Evolutionary conservation across 2,797 vertebrate genomes (phyloP).

Genomic region (Knipowitschia caucasica): DNA sequence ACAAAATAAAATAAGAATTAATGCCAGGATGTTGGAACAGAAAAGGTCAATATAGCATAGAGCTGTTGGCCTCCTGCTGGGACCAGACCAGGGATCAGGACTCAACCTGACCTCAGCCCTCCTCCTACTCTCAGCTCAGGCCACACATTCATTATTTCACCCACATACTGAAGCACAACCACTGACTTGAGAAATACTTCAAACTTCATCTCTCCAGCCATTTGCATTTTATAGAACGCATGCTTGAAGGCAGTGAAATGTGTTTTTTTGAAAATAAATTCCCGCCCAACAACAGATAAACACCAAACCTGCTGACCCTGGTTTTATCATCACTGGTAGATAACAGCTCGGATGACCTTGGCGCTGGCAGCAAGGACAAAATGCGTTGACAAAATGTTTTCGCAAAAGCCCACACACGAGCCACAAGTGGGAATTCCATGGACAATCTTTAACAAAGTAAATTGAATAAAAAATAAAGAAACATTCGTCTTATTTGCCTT

Average conservation of each 20-base stretch:
- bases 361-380: slow-evolving; percentile 46
- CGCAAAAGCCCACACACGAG: slow-evolving; percentile 9
- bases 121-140: slow-evolving; percentile 6
- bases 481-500: neutral
- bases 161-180: slow-evolving; percentile 25
- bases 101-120: slow-evolving; percentile 42
- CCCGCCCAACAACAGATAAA: slow-evolving; percentile 42
- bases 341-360: slow-evolving; percentile 63
- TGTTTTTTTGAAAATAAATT: slow-evolving; percentile 31
- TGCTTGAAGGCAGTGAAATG: slow-evolving; percentile 14
- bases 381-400: slow-evolving; percentile 34
- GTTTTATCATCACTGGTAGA: slow-evolving; percentile 52
- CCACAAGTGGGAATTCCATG: slow-evolving; percentile 6
- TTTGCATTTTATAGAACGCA: neutral
- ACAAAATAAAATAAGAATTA: slow-evolving; percentile 5
- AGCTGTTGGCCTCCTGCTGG: slow-evolving; percentile 41
- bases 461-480: neutral
- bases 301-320: slow-evolving; percentile 50
- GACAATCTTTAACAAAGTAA: neutral
- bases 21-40: slow-evolving; percentile 45
- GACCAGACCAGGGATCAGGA: slow-evolving; percentile 42
- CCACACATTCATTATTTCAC: slow-evolving; percentile 23
- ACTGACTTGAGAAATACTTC: neutral
- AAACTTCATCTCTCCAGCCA: neutral
- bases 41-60: slow-evolving; percentile 51